A percentile compares a stretch with the other conserved stretches of the same genome.
Evolutionary conservation across 1,140 invertebrate genomes (phyloP).

Genomic region (Glomeris maerens): DNA sequence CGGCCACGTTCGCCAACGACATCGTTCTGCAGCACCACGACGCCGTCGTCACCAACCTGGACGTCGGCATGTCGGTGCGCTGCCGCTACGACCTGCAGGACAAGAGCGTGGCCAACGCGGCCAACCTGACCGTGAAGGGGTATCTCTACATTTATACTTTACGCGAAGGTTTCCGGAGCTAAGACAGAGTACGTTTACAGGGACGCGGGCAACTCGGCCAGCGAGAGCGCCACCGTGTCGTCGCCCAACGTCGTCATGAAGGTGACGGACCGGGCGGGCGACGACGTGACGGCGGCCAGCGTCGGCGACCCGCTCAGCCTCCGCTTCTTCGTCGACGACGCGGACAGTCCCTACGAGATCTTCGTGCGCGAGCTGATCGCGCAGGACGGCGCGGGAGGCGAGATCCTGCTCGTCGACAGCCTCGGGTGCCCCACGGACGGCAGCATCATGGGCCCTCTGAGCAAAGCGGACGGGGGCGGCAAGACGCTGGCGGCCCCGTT

Average conservation of each 20-base stretch:
- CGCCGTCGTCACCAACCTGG: constrained; percentile 83
- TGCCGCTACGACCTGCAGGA: constrained; percentile 88
- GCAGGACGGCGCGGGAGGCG: constrained; percentile 82
- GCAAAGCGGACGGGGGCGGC: constrained; percentile 45
- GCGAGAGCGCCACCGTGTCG: constrained; percentile 52
- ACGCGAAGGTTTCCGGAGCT: too few relatives aligned
- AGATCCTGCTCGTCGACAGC: constrained; percentile 83
- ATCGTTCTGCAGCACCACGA: constrained; percentile 88
- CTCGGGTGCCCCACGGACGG: constrained; percentile 77
- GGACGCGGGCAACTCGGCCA: constrained; percentile 20
- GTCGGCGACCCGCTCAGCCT: constrained; percentile 80
- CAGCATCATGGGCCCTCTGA: constrained; percentile 77
- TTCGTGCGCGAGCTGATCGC: constrained; percentile 85
- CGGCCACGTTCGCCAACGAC: constrained; percentile 47
- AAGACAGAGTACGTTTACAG: constrained; percentile 8
- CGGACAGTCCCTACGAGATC: constrained; percentile 80
- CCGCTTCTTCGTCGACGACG: constrained; percentile 76
- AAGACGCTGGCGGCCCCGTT: constrained; percentile 78
- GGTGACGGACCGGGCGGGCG: constrained; percentile 46
- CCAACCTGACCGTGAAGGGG: constrained; percentile 22
- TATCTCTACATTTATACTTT: constrained; percentile 12
- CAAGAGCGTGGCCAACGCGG: constrained; percentile 73
- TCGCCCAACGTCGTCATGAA: constrained; percentile 88
- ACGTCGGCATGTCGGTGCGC: constrained; percentile 76
- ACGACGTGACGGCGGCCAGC: constrained; percentile 38